Base-by-base conservation (phyloP, 2,113 vertebrate genomes). In the Corapipo altera region DNA sequence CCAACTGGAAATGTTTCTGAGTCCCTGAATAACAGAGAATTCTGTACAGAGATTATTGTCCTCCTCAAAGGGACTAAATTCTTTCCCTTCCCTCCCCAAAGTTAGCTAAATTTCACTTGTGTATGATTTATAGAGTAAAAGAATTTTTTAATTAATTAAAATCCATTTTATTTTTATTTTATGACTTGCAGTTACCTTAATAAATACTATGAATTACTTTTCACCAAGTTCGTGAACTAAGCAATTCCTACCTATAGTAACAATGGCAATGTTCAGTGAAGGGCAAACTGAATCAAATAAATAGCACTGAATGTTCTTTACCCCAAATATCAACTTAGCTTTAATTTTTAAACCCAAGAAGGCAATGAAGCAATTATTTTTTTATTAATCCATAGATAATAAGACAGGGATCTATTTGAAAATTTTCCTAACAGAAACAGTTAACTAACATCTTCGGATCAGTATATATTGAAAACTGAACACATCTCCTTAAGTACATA, bases 401-500 rank as follows among this genome's bases (percentile, higher is more conserved):
- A 24, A 1, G 8, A 75, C 10, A 91, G 61, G 57, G 24, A 20
- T 48, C 5, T 83, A 13, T 19, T 41, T 76, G 30, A 48, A 91
- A 69, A 69, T 89, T 65, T 76, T 18, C 23, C 33, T 43, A 52
- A 48, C 5, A 55, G 83, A 64, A 71, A 21, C 13, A 54, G 1
- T 46, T 67, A 41, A n/a, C 37, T 21, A 58, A 43, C 4, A 54
- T 67, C 16, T 58, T 27, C 0, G 0, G 19, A 66, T 67, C 5
- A 44, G 15, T 14, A 33, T 21, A 37, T 75, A 54, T 18, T 52
- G n/a, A 77, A 85, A 94, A 71, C 16, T 24, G 51, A 89, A 39
- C 5, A 70, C 5, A 15, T 66, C 3, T 80, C 26, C 23, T 54
- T 21, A 73, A 77, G 10, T 22, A 71, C 7, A 37, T 0, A 0